Percentiles rank a stretch among this genome's conserved stretches.
These are phyloP conservation scores for Heliconius hortense DNA, from an alignment of 2,888 invertebrate genomes.

Conservation along the genomic window DNA sequence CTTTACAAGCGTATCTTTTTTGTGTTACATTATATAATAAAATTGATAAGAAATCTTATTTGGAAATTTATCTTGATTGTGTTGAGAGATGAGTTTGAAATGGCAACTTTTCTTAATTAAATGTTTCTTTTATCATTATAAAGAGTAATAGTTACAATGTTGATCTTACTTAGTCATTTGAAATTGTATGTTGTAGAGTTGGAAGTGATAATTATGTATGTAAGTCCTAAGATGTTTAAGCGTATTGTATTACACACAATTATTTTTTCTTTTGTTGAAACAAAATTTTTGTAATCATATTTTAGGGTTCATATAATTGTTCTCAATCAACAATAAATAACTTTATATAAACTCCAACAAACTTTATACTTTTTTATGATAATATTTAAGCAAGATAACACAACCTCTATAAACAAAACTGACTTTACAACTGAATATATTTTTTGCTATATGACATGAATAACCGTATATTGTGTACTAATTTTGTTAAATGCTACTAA, in stretches of 20 bases:
- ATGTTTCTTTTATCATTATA: neutral
- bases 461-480: neutral
- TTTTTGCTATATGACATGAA: conserved; percentile 5
- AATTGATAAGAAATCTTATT: conserved; percentile 22
- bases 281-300: neutral
- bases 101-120: neutral
- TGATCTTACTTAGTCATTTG: conserved; percentile 8
- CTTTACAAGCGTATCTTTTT: conserved; percentile 10
- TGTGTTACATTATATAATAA: conserved; percentile 26
- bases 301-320: neutral
- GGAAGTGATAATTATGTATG: neutral
- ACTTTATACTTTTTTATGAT: neutral
- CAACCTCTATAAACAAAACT: neutral
- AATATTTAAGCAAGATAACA: conserved; percentile 5
- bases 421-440: conserved; percentile 1
- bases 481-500: conserved; percentile 17
- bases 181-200: neutral
- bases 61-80: conserved; percentile 27
- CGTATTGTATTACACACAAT: neutral
- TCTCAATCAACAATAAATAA: neutral
- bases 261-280: neutral
- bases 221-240: neutral
- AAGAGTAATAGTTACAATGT: neutral
- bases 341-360: neutral
- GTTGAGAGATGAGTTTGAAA: neutral